Conservation (phyloP, 2,888 invertebrate species). For the Drosophila koepferae region DNA sequence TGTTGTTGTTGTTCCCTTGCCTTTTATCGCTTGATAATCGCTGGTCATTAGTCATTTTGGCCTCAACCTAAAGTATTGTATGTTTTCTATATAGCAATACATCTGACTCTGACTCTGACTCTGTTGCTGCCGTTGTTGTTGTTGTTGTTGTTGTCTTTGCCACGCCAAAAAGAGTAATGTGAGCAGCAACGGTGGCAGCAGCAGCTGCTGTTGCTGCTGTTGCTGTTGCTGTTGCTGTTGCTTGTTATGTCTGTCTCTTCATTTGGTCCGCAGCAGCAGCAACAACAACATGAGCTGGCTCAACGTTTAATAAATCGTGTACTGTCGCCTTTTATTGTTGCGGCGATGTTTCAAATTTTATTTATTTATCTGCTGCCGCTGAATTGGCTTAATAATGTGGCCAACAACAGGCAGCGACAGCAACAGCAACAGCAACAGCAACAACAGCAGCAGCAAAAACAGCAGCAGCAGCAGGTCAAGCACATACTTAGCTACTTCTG, state of each 20-base stretch:
- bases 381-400: conserved; percentile 82
- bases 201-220: conserved; percentile 54
- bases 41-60: conserved; percentile 84
- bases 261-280: conserved; percentile 54
- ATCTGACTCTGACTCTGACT: conserved; percentile 64
- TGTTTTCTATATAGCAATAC: conserved; percentile 75
- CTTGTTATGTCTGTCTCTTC: conserved; percentile 64
- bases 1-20: conserved; percentile 58
- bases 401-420: conserved; percentile 54
- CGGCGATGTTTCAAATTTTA: conserved; percentile 81
- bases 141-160: conserved; percentile 56
- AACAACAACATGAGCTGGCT: conserved; percentile 53
- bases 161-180: conserved; percentile 81
- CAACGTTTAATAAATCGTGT: conserved; percentile 80
- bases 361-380: conserved; percentile 81
- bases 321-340: conserved; percentile 82
- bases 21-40: conserved; percentile 84
- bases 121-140: conserved; percentile 30
- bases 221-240: conserved; percentile 43
- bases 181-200: conserved; percentile 80
- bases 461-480: conserved; percentile 69
- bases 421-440: conserved; percentile 39
- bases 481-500: conserved; percentile 79
- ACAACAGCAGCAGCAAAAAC: conserved; percentile 28
- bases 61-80: conserved; percentile 79